phyloP scores from a whole-genome alignment of 2,113 vertebrate genomes.

The Orycteropus afer region DNA sequence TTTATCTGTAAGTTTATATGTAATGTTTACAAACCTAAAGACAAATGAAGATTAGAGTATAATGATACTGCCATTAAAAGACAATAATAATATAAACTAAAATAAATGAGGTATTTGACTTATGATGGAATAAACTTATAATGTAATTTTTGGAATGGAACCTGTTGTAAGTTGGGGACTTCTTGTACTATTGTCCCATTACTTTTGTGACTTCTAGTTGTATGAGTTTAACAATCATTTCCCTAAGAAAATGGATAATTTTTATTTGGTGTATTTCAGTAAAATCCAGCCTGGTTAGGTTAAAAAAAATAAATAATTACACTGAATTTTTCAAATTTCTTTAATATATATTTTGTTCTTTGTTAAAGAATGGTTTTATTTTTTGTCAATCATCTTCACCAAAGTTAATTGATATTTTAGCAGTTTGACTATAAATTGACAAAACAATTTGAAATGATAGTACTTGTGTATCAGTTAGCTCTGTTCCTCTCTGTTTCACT shows the following conservation, averaged over 20 bases:
- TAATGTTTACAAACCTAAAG: not conserved
- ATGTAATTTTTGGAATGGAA: too few relatives aligned
- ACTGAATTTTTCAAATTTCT: too few relatives aligned
- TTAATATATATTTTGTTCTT: not conserved
- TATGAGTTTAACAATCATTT: not conserved
- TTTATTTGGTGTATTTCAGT: not conserved
- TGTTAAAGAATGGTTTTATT: fast-evolving
- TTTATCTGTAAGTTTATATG: not conserved
- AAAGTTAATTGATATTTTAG: conserved; percentile 48
- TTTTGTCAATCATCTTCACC: not conserved
- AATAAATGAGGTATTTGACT: not conserved
- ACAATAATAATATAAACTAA: not conserved
- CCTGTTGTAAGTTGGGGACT: too few relatives aligned
- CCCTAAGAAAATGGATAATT: not conserved
- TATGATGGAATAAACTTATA: not conserved
- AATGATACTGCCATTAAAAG: not conserved
- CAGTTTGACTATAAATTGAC: not conserved
- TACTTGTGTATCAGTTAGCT: not conserved
- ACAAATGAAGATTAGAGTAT: not conserved
- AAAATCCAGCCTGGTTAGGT: too few relatives aligned
- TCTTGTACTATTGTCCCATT: not conserved
- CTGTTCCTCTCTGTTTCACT: not conserved
- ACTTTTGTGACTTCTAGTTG: not conserved
- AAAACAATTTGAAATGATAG: not conserved
- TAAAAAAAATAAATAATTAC: too few relatives aligned